Evolutionary conservation across 1,140 invertebrate genomes (phyloP), one percentile per base, ranked within the genome.

Genomic region (Cylas formicarius): DNA sequence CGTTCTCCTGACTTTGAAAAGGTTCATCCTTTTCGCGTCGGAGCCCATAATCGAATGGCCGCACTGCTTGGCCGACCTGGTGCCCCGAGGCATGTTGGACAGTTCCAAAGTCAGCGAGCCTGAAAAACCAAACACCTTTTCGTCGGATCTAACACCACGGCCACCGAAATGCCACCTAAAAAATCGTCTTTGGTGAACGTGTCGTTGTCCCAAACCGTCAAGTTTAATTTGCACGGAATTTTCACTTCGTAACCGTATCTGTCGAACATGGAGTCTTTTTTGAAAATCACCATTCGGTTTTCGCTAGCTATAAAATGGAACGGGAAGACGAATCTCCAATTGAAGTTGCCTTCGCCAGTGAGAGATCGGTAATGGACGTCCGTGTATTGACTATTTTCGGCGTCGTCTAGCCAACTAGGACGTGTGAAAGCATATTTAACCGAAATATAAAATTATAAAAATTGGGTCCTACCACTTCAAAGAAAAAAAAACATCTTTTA

Each of bases 281-380:
- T 67, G 3, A 48, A 54, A 0, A 71, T 53, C 4, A 85, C 72
- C 56, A 92, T 84, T 65, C 82, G 80, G 55, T 83, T 78, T 62
- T 92, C 87, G 2, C 79, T 75, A 26, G 76, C 74, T 24, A 86
- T 72, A 63, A 91, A 93, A 33, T 80, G 77, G 53, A 93, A 81
- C 7, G 73, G 75, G 60, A 88, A 94, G 24, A 92, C 70, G 70
- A 93, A 92, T 57, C 89, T 68, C 90, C 90, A 93, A 66, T 93
- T 93, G 67, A 93, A 93, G 57, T 83, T 84, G 0, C 84, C 86
- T 54, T 89, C 85, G 1, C 88, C 87, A 1, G 74, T 81, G 20
- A 85, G 55, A 4, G 84, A 90, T 41, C 81, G 76, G 58, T 76
- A 82, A 69, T 92, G 88, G 34, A 91, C 73, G 67, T 92, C 89